Percentiles rank a stretch among this genome's conserved stretches.
These are phyloP conservation scores for Sclerodermus sp. DNA, from an alignment of 2,888 invertebrate species.

Conservation along the genomic window DNA sequence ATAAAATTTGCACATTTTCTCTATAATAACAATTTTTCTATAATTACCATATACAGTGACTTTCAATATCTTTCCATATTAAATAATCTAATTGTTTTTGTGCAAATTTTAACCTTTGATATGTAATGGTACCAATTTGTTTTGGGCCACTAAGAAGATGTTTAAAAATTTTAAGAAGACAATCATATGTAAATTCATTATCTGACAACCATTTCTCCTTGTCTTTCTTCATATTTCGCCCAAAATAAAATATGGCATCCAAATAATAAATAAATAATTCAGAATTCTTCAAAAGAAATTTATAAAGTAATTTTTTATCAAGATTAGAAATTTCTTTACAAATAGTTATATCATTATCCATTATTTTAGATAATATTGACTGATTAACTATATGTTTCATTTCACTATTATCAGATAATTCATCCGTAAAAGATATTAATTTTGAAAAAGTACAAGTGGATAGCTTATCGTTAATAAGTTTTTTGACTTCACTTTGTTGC, in stretches of 20 bases:
- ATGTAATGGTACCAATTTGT: slow-evolving; percentile 56
- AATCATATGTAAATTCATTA: slow-evolving; percentile 60
- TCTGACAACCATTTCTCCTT: slow-evolving; percentile 52
- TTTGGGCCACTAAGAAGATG: slow-evolving; percentile 54
- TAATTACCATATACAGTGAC: slow-evolving; percentile 36
- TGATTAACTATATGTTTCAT: slow-evolving; percentile 36
- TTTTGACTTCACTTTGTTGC: slow-evolving; percentile 35
- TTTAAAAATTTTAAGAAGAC: slow-evolving; percentile 58
- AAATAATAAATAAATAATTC: slow-evolving; percentile 55
- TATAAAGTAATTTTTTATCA: slow-evolving; percentile 42
- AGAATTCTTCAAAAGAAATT: slow-evolving; percentile 45
- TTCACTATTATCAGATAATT: slow-evolving; percentile 22
- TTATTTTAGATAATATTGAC: slow-evolving; percentile 28
- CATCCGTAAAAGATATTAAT: slow-evolving; percentile 45
- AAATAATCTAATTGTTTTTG: slow-evolving; percentile 43
- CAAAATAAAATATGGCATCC: slow-evolving; percentile 58
- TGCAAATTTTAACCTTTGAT: slow-evolving; percentile 57
- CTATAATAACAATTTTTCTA: slow-evolving; percentile 5
- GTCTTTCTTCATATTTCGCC: slow-evolving; percentile 55
- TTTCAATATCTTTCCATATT: slow-evolving; percentile 46
- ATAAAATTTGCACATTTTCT: slow-evolving; percentile 13
- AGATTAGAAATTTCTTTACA: slow-evolving; percentile 46
- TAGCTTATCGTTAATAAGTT: slow-evolving; percentile 46
- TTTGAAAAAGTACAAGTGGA: slow-evolving; percentile 42
- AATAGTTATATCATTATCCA: slow-evolving; percentile 34